Evolutionary conservation across 2,888 invertebrate species (phyloP).

Genomic region (Rhimphoctona megacephalus): DNA sequence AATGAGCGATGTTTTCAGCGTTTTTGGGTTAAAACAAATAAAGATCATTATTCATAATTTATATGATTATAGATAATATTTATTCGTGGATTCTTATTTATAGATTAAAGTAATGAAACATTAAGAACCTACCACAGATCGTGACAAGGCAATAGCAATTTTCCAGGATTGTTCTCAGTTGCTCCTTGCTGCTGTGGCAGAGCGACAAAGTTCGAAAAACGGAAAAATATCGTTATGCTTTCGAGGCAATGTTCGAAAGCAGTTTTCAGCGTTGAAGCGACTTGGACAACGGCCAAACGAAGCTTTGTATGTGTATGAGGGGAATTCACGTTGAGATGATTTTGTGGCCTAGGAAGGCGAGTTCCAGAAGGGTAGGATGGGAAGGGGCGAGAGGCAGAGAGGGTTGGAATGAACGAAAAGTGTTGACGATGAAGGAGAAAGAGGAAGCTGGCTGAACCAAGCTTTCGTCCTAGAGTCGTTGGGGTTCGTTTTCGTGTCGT

Average conservation of each 20-base stretch:
- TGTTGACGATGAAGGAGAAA: slow-evolving; percentile 68
- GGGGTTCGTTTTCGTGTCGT: slow-evolving; percentile 37
- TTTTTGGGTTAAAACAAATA: too few relatives aligned
- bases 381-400: too few relatives aligned
- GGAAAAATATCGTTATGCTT: slow-evolving; percentile 77
- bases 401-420: slow-evolving; percentile 13
- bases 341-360: not conserved
- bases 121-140: not conserved
- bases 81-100: not conserved
- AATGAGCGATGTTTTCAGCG: too few relatives aligned
- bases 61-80: not conserved
- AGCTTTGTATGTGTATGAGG: slow-evolving; percentile 47
- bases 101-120: not conserved
- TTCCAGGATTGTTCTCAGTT: not conserved
- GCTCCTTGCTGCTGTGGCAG: not conserved
- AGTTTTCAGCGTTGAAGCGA: slow-evolving; percentile 78
- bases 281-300: slow-evolving; percentile 80
- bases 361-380: not conserved
- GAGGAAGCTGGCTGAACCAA: slow-evolving; percentile 28
- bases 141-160: not conserved
- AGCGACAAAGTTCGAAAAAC: slow-evolving; percentile 64
- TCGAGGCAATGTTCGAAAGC: slow-evolving; percentile 77
- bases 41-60: too few relatives aligned
- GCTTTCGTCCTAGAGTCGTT: slow-evolving; percentile 28
- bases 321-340: slow-evolving; percentile 11